Conservation (phyloP, 2,113 vertebrate species). For the Scortum barcoo region DNA sequence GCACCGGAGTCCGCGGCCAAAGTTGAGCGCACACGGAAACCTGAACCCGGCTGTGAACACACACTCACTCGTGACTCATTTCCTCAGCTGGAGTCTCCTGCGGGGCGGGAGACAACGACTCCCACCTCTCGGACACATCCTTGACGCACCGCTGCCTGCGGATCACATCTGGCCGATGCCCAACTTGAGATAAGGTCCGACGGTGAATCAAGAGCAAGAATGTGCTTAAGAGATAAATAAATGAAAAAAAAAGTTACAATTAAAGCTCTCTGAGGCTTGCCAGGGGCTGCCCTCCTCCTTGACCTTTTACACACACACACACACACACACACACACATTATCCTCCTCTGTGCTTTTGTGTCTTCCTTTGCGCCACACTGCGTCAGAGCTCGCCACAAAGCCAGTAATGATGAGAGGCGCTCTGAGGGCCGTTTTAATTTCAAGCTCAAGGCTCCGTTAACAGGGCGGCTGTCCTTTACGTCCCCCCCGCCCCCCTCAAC, state of each 20-base stretch:
- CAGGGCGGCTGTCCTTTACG: slow-evolving; percentile 76
- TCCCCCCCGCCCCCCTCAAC: slow-evolving; percentile 8
- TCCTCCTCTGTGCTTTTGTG: slow-evolving; percentile 60
- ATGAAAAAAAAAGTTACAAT: not conserved
- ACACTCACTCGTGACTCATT: slow-evolving; percentile 80
- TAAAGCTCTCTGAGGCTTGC: not conserved
- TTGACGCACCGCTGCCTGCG: slow-evolving; percentile 44
- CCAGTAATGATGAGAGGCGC: slow-evolving; percentile 51
- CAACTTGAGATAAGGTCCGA: slow-evolving; percentile 42
- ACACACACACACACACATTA: slow-evolving; percentile 47
- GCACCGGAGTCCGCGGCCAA: slow-evolving; percentile 58
- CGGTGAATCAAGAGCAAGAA: slow-evolving; percentile 21
- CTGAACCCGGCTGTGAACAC: slow-evolving; percentile 74
- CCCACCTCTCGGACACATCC: slow-evolving; percentile 67
- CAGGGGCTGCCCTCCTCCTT: slow-evolving; percentile 25
- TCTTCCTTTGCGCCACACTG: slow-evolving; percentile 32
- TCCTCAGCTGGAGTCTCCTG: slow-evolving; percentile 82
- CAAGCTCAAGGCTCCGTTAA: slow-evolving; percentile 57
- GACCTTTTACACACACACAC: slow-evolving; percentile 57
- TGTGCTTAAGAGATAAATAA: slow-evolving; percentile 12
- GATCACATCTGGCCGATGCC: slow-evolving; percentile 44
- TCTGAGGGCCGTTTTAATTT: slow-evolving; percentile 59
- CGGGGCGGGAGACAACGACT: slow-evolving; percentile 71
- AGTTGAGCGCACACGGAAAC: slow-evolving; percentile 78
- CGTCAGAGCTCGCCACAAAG: slow-evolving; percentile 69